Percentiles rank a stretch among this genome's conserved stretches.
Evolutionary conservation across 2,113 vertebrate genomes (phyloP).

Genomic region (Alouatta palliata): DNA sequence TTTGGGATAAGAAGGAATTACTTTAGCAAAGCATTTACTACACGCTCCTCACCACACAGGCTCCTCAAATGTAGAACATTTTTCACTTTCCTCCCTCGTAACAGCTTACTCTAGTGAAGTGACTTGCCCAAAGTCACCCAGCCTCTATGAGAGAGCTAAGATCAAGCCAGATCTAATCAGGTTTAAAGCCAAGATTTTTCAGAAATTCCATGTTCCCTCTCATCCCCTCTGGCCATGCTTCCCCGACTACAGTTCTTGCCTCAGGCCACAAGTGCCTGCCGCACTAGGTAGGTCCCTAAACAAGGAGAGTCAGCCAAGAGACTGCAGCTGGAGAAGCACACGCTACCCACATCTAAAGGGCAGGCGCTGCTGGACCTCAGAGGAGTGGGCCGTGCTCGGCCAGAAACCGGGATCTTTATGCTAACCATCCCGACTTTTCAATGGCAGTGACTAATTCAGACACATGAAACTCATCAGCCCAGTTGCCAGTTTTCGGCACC

Average conservation of each 20-base stretch:
- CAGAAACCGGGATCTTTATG: background rate
- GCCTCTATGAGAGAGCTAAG: background rate
- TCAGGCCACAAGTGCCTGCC: background rate
- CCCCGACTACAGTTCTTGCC: background rate
- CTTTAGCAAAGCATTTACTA: background rate
- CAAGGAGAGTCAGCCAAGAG: background rate
- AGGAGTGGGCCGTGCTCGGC: background rate
- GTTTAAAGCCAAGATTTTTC: background rate
- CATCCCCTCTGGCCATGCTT: background rate
- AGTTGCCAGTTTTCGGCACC: background rate
- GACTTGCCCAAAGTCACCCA: background rate
- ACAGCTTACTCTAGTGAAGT: background rate
- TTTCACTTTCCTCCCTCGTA: background rate
- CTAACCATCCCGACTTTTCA: background rate
- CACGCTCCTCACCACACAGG: background rate
- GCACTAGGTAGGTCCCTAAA: background rate
- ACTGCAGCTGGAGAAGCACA: background rate
- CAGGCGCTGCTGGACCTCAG: background rate
- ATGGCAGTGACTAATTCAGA: too few relatives aligned
- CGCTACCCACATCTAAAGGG: background rate
- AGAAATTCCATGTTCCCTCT: background rate
- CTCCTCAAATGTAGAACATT: background rate
- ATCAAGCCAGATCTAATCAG: background rate
- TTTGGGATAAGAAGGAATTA: background rate
- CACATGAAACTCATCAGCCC: background rate